Conservation (phyloP, 2,113 vertebrate species). For the Equus przewalskii region DNA sequence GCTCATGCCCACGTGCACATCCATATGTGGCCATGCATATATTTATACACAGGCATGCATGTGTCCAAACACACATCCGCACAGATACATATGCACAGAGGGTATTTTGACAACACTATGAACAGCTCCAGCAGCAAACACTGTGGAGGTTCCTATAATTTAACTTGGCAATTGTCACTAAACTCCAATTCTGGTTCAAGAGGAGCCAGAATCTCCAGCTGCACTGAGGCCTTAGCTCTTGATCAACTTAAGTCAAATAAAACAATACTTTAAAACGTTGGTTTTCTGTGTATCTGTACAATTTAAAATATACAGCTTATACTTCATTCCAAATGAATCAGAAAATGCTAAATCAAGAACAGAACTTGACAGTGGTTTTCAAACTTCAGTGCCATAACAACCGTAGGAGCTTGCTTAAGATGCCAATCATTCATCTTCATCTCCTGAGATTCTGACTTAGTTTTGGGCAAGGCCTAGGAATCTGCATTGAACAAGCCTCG, state of each 20-base stretch:
- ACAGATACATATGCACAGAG: conserved; percentile 62
- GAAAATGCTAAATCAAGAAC: background rate
- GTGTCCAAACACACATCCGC: conserved; percentile 72
- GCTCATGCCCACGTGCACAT: background rate
- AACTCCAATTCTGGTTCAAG: conserved; percentile 22
- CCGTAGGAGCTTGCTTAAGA: background rate
- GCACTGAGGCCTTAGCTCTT: background rate
- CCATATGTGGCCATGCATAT: conserved; percentile 64
- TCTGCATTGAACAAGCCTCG: background rate
- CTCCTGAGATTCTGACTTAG: background rate
- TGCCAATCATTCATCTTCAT: background rate
- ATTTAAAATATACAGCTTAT: background rate
- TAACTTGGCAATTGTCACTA: conserved; percentile 52
- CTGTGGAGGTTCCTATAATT: conserved; percentile 11
- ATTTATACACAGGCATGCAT: conserved; percentile 28
- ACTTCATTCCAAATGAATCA: background rate
- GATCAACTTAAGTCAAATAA: conserved; percentile 20
- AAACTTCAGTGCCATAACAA: background rate
- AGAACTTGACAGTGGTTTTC: background rate
- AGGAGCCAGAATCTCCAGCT: conserved; percentile 24
- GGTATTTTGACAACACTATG: conserved; percentile 77
- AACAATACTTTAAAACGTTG: conserved; percentile 17
- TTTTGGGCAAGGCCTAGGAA: background rate
- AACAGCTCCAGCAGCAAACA: conserved; percentile 73
- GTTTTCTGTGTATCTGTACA: background rate